A percentile compares a stretch with the other conserved stretches of the same genome.
These are phyloP conservation scores for Osmerus mordax DNA, from an alignment of 2,113 vertebrate genomes.

Conservation along the genomic window DNA sequence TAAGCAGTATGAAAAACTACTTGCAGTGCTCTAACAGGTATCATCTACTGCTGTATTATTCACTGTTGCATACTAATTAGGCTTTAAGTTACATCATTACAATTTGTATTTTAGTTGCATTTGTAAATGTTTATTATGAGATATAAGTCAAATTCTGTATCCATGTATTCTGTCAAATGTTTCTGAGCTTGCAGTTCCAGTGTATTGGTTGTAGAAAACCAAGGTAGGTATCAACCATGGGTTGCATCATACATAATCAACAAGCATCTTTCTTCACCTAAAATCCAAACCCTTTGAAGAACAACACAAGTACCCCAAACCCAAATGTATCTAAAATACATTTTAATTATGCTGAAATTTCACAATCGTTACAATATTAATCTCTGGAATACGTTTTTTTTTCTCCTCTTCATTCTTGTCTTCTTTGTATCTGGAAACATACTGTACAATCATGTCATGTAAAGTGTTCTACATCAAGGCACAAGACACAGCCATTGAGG, in stretches of 20 bases:
- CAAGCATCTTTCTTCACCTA: constrained; percentile 17
- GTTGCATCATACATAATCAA: not conserved
- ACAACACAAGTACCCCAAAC: constrained; percentile 77
- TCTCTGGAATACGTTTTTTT: constrained; percentile 34
- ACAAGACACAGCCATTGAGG: constrained; percentile 80
- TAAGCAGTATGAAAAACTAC: too few species aligned
- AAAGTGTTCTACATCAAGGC: constrained; percentile 87
- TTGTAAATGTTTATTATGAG: too few species aligned
- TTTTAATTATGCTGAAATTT: constrained; percentile 93
- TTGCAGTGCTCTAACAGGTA: too few species aligned
- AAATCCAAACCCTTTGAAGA: constrained; percentile 47
- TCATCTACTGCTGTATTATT: too few species aligned
- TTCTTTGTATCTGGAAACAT: constrained; percentile 63
- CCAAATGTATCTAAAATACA: constrained; percentile 94
- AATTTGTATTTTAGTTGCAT: too few species aligned
- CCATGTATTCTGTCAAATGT: too few species aligned
- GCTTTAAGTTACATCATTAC: too few species aligned
- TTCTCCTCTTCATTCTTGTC: constrained; percentile 58
- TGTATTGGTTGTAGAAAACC: too few species aligned
- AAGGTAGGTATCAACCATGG: too few species aligned
- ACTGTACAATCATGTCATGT: constrained; percentile 82
- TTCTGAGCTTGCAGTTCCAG: too few species aligned
- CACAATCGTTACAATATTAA: constrained; percentile 79
- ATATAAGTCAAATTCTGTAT: too few species aligned
- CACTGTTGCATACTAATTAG: too few species aligned